Conservation (phyloP, 2,113 vertebrate genomes). For the Xenopus laevis region DNA sequence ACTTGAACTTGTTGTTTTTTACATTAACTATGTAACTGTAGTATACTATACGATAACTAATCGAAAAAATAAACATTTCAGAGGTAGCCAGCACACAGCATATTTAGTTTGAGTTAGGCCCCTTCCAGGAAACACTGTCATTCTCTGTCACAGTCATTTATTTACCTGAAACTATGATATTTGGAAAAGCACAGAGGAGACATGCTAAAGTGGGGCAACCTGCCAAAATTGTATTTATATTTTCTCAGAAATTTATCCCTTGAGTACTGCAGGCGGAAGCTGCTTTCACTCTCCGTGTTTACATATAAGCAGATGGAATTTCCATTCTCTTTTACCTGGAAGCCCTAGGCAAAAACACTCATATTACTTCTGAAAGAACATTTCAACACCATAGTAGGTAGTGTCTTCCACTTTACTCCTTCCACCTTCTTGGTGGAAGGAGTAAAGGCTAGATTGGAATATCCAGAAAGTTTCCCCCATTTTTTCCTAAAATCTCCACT, state of each 20-base stretch:
- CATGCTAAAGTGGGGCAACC: neutral
- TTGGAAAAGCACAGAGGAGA: neutral
- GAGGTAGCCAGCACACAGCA: too few relatives aligned
- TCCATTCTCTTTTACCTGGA: conserved; percentile 23
- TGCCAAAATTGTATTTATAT: conserved; percentile 16
- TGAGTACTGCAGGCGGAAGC: conserved; percentile 50
- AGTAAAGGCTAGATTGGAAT: too few relatives aligned
- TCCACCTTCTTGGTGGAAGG: too few relatives aligned
- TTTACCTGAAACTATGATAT: neutral
- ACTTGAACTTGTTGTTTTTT: too few relatives aligned
- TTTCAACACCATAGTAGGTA: conserved; percentile 39
- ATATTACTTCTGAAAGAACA: conserved; percentile 31
- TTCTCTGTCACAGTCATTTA: too few relatives aligned
- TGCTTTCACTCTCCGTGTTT: conserved; percentile 50
- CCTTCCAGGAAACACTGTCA: too few relatives aligned
- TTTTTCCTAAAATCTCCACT: too few relatives aligned
- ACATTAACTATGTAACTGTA: too few relatives aligned
- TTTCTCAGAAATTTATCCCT: conserved; percentile 9
- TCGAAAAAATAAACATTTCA: too few relatives aligned
- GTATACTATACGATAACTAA: too few relatives aligned
- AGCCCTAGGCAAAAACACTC: conserved; percentile 32
- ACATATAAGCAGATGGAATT: conserved; percentile 39
- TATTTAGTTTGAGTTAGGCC: too few relatives aligned
- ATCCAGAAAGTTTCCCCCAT: too few relatives aligned
- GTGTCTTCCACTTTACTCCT: neutral